A percentile compares a stretch with the other conserved stretches of the same genome.
phyloP scores from a whole-genome alignment of 2,797 vertebrate genomes.

The Alectoris magna region DNA sequence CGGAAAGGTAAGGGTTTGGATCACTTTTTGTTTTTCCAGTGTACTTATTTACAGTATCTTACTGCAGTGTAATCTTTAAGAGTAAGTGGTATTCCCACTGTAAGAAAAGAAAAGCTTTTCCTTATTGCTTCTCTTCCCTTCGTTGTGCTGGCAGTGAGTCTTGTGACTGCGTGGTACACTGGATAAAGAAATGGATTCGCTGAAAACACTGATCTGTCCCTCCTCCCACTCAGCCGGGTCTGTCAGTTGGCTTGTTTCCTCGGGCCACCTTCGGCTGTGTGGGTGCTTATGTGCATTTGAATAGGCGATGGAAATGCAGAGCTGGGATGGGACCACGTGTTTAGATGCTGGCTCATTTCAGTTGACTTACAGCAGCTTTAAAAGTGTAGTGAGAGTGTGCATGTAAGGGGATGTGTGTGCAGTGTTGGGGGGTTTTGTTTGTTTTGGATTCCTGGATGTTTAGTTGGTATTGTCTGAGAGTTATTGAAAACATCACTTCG shows the following conservation, averaged over 20 bases:
- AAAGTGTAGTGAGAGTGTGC: not conserved
- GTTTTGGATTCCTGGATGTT: not conserved
- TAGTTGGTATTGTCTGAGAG: not conserved
- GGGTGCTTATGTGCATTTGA: not conserved
- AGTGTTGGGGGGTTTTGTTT: not conserved
- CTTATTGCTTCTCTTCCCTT: not conserved
- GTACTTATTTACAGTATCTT: not conserved
- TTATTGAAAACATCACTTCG: not conserved
- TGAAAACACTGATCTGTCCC: not conserved
- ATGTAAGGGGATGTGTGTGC: too few relatives aligned
- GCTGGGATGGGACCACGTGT: accelerated
- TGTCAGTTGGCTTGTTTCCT: not conserved
- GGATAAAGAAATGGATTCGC: not conserved
- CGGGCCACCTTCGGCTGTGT: not conserved
- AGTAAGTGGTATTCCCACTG: not conserved
- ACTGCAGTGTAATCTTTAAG: not conserved
- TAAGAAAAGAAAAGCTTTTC: not conserved
- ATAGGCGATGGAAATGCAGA: not conserved
- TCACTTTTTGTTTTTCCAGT: not conserved
- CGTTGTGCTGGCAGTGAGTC: not conserved
- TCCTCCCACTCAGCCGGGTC: accelerated
- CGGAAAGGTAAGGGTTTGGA: constrained; percentile 92
- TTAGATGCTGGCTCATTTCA: not conserved
- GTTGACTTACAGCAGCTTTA: not conserved
- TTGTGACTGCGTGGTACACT: not conserved